Evolutionary conservation across 64 coral and sea anemone species (phyloP), one percentile per base, ranked within the genome.

Genomic region (Orbicella faveolata): DNA sequence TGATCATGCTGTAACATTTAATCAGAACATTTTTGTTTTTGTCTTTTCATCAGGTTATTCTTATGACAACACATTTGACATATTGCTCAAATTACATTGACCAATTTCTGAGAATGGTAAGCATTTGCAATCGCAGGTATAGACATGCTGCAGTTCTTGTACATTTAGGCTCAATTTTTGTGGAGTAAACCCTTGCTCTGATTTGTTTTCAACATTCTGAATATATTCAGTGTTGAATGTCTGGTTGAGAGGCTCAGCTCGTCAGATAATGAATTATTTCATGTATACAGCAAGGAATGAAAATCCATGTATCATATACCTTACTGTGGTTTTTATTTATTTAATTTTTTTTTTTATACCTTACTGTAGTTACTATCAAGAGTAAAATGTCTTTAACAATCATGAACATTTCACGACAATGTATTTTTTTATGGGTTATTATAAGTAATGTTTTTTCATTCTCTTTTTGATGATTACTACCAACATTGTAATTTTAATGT

Each of bases 51-150:
- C 44, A 95, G 93, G 84, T 95, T 17, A 91, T 95, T 44, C 75
- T 95, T 23, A 86, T 88, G 16, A 95, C 93, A 37, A 90, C 93
- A 66, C 93, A 95, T 88, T 88, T 95, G 30, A 86, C 93, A 33
- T 95, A 95, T 69, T 87, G 93, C 16, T 78, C 90, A 63, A 88
- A 87, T 20, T 82, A 78, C 33, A 82, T 87, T 73, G 93, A 95
- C 65, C 88, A 91, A 61, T 91, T 83, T 75, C 44, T 95, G 9
- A 35, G 93, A 48, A 90, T 90, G 93, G 93, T 95, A 61, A 83
- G 90, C 64, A 64, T 19, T 35, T 21, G 17, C 0, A 74, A 76
- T 8, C n/a, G 2, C 25, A 69, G 6, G 66, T 8, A 9, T 69
- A 69, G 6, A n/a, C 4, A 5, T 69, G 5, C 23, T 17, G 23